Base-by-base conservation (phyloP, 2,888 invertebrate species). In the Xanthia icteritia region DNA sequence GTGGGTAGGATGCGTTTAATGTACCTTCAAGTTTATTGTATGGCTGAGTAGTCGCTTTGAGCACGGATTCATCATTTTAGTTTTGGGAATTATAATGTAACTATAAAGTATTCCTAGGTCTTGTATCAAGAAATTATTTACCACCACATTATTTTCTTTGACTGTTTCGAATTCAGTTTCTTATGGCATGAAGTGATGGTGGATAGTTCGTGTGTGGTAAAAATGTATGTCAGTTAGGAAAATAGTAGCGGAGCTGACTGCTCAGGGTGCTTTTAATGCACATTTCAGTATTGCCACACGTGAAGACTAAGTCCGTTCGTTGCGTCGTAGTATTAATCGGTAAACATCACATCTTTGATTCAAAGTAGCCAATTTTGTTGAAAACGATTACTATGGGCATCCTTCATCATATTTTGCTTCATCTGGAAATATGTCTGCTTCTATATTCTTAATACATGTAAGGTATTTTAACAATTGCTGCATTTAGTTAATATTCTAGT, bases 1-100 rank as follows among this genome's bases (percentile, higher is more conserved):
- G 85, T 84, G 76, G 76, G 74, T 79, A 64, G 78, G 79, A 83
- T 86, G 86, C 81, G 79, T 84, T 86, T 84, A 86, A 87, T 87
- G 85, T 85, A 81, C 85, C 70, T 76, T 77, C 67, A 77, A 72
- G 72, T 88, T 79, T 86, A 83, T 81, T 86, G 63, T 75, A 72
- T 31, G 60, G 82, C 36, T 76, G 65, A 69, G 48, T 63, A 68
- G 68, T n/a, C 61, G 17, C 56, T 81, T 70, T 68, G 60, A 61
- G 42, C 71, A 68, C 17, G 15, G 45, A 64, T 73, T 56, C 36
- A 72, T 61, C 23, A n/a, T 42, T 42, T 73, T 71, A 48, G 54
- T 74, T 74, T 23, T 56, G 8, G 4, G 8, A n/a, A 39, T 5
- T 42, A n/a, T n/a, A 51, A 9, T 64, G 36, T 56, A 70, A 61